Percentiles rank a stretch among this genome's conserved stretches.
These are phyloP conservation scores for Sinopyrophorus schimmeli DNA, from an alignment of 2,888 invertebrate species.

Conservation along the genomic window DNA sequence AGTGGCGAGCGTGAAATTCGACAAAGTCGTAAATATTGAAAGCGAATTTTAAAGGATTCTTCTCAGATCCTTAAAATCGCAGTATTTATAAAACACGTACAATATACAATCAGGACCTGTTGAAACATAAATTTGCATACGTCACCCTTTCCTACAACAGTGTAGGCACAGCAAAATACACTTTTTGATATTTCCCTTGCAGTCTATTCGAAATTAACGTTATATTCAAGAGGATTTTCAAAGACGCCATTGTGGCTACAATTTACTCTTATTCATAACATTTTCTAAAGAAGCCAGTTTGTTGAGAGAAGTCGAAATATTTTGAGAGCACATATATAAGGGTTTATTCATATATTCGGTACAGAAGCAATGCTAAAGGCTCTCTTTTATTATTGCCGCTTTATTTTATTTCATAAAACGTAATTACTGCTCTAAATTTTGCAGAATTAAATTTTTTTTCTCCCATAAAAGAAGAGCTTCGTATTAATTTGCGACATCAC, in stretches of 20 bases:
- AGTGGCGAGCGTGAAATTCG: constrained; percentile 27
- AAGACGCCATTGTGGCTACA: constrained; percentile 66
- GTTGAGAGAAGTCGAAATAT: constrained; percentile 51
- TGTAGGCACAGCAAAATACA: constrained; percentile 41
- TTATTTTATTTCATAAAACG: constrained; percentile 2
- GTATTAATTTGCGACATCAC: no score
- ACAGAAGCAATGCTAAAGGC: constrained; percentile 26
- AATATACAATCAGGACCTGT: constrained; percentile 51
- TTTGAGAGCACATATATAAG: constrained; percentile 45
- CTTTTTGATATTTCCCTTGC: constrained; percentile 50
- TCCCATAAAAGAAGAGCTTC: no score
- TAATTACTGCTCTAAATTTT: no score
- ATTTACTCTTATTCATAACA: constrained; percentile 65
- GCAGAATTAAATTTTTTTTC: no score
- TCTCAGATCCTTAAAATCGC: constrained; percentile 16
- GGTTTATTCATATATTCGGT: constrained; percentile 33
- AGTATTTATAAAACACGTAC: constrained; percentile 32
- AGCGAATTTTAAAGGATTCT: constrained; percentile 12
- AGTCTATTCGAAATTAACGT: constrained; percentile 60
- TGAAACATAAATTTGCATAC: constrained; percentile 50
- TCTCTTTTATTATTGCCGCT: constrained; percentile 17
- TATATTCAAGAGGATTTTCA: constrained; percentile 63
- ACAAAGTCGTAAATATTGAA: constrained; percentile 5
- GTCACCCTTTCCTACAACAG: constrained; percentile 40
- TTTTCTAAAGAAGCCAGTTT: constrained; percentile 56